Conservation (phyloP, 1,140 invertebrate species). For the Drosophila parvula region DNA sequence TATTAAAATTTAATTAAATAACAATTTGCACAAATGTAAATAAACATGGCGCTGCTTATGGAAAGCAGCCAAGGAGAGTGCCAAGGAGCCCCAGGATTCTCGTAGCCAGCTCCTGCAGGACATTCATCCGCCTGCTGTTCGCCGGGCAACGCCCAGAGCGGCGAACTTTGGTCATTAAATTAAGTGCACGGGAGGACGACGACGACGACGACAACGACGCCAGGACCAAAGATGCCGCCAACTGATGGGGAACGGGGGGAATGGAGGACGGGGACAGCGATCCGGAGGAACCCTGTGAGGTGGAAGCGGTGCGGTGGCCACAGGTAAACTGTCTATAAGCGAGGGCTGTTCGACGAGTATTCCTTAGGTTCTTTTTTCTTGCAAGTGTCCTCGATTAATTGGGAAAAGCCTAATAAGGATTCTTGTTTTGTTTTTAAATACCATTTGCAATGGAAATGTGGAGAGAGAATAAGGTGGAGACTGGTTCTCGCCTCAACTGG, state of each 20-base stretch:
- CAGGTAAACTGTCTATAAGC: neutral
- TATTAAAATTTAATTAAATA: conserved; percentile 82
- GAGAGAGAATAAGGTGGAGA: neutral
- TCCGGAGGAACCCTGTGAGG: neutral
- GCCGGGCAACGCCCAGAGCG: conserved; percentile 63
- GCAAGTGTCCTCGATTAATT: neutral
- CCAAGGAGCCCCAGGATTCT: conserved; percentile 1
- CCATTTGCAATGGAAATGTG: neutral
- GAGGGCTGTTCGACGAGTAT: neutral
- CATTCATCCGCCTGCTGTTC: conserved; percentile 23
- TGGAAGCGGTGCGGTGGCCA: neutral
- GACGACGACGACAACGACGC: neutral
- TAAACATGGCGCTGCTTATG: conserved; percentile 76
- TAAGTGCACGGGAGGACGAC: conserved; percentile 64
- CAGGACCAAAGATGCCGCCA: conserved; percentile 14
- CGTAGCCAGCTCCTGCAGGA: conserved; percentile 6
- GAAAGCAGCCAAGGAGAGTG: conserved; percentile 42
- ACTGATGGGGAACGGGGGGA: neutral
- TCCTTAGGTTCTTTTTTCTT: neutral
- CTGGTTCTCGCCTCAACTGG: neutral
- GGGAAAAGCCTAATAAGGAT: neutral
- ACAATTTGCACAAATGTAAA: conserved; percentile 81
- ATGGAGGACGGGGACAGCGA: too few relatives aligned
- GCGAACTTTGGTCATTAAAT: conserved; percentile 80
- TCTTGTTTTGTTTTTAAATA: neutral